Base-by-base conservation (phyloP, 2,888 invertebrate genomes). In the Perizoma flavofasciatum region DNA sequence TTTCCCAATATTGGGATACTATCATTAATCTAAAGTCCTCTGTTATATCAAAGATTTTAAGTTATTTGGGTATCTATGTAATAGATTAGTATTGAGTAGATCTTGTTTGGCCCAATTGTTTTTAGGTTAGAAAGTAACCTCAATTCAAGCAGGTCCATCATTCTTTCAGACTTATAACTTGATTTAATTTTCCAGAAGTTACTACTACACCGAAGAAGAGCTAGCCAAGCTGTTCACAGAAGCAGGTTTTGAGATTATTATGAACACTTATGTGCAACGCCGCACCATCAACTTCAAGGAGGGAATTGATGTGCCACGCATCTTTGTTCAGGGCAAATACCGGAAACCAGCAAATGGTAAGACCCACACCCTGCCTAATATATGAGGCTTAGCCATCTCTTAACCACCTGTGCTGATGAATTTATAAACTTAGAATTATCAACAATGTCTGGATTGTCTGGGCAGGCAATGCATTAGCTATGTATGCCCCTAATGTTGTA, bases 251-350 rank as follows among this genome's bases (percentile, higher is more conserved):
- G 89, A 94, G 69, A 90, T 95, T 1, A 68, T 94, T 0, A 88
- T 88, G 55, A 96, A 96, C 78, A 93, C 93, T 0, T 99, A 98
- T 82, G 93, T 99, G 4, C 95, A 97, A 73, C 92, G 98, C 39
- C 93, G 97, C 55, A 99, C 99, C 0, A 93, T 98, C 0, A 99
- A 99, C 87, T 93, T 96, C 55, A 98, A 99, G 77, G 98, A 99
- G 88, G 96, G 96, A 7, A 93, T 99, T 49, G 95, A 97, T 92
- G 98, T 98, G 0, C 97, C 97, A 0, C 94, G 99, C 65, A 96
- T 98, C 72, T 99, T 99, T 92, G 94, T 99, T 0, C 99, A 99
- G 86, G 97, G 95, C 5, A 97, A 97, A 93, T 97, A 97, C 74
- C 85, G 79, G 37, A 96, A 95, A 75, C 88, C 90, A 32, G 37